Base-by-base conservation (phyloP, 2,113 vertebrate species). In the Empidonax alnorum region DNA sequence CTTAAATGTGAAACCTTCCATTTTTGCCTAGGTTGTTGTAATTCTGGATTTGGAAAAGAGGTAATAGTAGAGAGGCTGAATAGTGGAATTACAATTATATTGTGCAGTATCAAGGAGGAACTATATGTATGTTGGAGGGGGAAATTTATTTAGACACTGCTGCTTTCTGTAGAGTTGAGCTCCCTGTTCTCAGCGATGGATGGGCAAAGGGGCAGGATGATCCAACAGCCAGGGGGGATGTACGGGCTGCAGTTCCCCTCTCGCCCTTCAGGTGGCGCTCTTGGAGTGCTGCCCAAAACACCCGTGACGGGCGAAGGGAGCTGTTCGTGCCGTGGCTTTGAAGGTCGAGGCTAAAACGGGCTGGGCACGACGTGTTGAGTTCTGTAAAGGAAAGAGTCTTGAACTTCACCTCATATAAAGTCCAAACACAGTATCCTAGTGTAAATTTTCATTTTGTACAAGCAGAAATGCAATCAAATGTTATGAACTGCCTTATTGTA, bases 181-280 rank as follows among this genome's bases (percentile, higher is more conserved):
- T 18, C 41, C 20, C 58, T 24, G 28, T 44, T 53, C 10, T 59
- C 7, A 17, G 33, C 46, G 2, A 21, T 47, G 74, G 8, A 3
- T 18, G 9, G 39, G 30, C 3, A 1, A 46, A 15, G 22, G 20
- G 31, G 0, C 9, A 4, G 76, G 22, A 20, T 79, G 39, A 5
- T 31, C 9, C 7, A 47, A 19, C 27, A 14, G 33, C 10, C 33
- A 44, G 28, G 47, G n/a, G 20, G 20, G 30, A 37, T 21, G 10
- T 8, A 10, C 9, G 46, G 31, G 27, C 5, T 76, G 72, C 52
- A 68, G 61, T 46, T 90, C 67, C 56, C 8, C 22, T 50, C 24
- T 53, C 44, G 31, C 33, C 68, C 96, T 66, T 28, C 94, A 96
- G 96, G 58, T 78, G 97, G 76, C 93, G 75, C 41, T 39, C 72